Evolutionary conservation across 1,140 invertebrate species (phyloP).

Genomic region (Pinna nobilis): DNA sequence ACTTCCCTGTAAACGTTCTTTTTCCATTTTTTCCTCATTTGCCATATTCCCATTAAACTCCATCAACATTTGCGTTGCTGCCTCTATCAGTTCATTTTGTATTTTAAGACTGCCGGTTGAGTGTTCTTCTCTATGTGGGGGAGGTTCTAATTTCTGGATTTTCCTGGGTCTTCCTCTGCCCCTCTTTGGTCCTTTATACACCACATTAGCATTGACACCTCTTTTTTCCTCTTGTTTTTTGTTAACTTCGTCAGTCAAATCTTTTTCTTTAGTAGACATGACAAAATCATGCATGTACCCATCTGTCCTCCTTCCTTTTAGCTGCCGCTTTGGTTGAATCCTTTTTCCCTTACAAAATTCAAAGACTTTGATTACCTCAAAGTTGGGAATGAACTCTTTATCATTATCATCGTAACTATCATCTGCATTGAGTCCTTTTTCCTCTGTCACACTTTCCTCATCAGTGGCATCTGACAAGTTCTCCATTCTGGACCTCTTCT

Average conservation of each 20-base stretch:
- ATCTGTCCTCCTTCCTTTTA: conserved; percentile 48
- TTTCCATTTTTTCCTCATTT: too few species aligned
- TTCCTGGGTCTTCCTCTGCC: not conserved
- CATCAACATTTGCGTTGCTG: too few species aligned
- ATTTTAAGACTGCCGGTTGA: too few species aligned
- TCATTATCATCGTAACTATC: not conserved
- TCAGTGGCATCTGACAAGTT: too few species aligned
- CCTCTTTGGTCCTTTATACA: not conserved
- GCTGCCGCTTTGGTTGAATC: conserved; percentile 50
- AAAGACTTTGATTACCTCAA: not conserved
- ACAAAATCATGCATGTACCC: conserved; percentile 25
- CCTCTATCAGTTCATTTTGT: too few species aligned
- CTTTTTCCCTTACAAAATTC: conserved; percentile 1
- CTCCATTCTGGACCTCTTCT: too few species aligned
- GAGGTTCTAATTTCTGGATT: too few species aligned
- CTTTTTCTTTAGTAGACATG: conserved; percentile 20
- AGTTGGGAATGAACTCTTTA: not conserved
- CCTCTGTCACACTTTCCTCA: not conserved
- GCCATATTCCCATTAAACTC: too few species aligned
- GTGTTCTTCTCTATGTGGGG: too few species aligned
- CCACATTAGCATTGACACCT: conserved; percentile 24
- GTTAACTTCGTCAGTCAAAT: too few species aligned
- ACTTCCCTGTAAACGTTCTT: too few species aligned
- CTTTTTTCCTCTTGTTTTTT: conserved; percentile 24
- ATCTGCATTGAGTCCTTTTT: not conserved